Base-by-base conservation (phyloP, 1,140 invertebrate genomes). In the Muscidifurax raptorellus region DNA sequence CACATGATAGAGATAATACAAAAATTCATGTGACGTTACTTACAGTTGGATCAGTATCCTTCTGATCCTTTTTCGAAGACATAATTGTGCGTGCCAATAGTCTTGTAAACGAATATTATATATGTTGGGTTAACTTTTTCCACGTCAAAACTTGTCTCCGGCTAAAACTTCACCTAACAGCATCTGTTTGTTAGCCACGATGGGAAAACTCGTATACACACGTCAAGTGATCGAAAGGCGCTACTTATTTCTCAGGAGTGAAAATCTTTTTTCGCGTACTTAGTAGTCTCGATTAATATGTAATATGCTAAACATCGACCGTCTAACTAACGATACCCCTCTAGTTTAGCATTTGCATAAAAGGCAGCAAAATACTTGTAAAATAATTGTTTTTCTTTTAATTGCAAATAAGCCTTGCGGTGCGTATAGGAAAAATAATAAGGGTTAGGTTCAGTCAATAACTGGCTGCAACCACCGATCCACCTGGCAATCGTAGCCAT, bases 21-120 rank as follows among this genome's bases (percentile, higher is more conserved):
- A 28, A 22, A 69, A 66, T 64, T 72, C 4, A 28, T 79, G 9
- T 80, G 59, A 52, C n/a, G 18, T n/a, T 32, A 84, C 82, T 84
- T 64, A 84, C 82, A 6, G 30, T 12, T 15, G 13, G 0, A 59
- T 84, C 82, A 15, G 15, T 47, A 40, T 84, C 82, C 79, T 86
- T 86, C 28, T 86, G 82, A 40, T 86, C 85, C 80, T 81, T 86
- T 52, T 82, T 86, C 64, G 82, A 66, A 80, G 85, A 80, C 85
- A 84, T 84, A 66, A 66, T 59, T 74, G 64, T 76, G 12, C 30
- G 52, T n/a, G n/a, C n/a, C n/a, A 22, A 67, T 27, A 74, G 44
- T 36, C 30, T 66, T 40, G 25, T n/a, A 30, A 67, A 47, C 30
- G 44, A 74, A 10, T 32, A 32, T 0, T 22, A 18, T 12, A 9